Base-by-base conservation (phyloP, 2,797 vertebrate genomes). In the Silurus lanzhouensis region DNA sequence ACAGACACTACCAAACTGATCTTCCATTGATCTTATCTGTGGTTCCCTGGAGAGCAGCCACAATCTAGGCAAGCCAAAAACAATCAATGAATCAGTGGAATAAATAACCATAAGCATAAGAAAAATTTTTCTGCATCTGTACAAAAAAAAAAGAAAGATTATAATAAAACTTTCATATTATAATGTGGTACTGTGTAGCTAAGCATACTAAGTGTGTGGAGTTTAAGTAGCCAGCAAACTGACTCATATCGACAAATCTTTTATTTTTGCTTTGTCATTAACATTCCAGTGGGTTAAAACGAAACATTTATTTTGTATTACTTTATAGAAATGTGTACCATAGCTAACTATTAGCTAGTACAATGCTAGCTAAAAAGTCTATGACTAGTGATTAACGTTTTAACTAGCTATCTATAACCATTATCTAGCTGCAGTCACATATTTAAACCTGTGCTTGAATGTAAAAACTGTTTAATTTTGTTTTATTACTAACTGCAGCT, bases 21-120 rank as follows among this genome's bases (percentile, higher is more conserved):
- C 52, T 27, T 22, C 80, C 52, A 77, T 77, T 82, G 80, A 86
- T 76, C 79, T 86, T 48, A 60, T 83, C 72, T 44, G 25, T 60
- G 22, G 52, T 31, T 82, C 38, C 55, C 63, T 70, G 64, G 48
- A 68, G 31, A 20, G 25, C 27, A 57, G 61, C 31, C 52, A 82
- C 19, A 38, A 66, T 5, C n/a, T 25, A 75, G 60, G 48, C 67
- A 70, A 46, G 20, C 5, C 71, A 74, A 74, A 79, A 55, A 44
- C 44, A 74, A 75, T 76, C 79, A 76, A 48, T 85, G 22, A 27
- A 57, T 74, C 60, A 58, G 71, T 60, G 60, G 20, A 25, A 82
- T 52, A 82, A 82, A 86, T 52, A 82, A 52, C 5, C 22, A 27
- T 38, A 38, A 38, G 38, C 38, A 38, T 38, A 38, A 38, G 38